phyloP scores from a whole-genome alignment of 1,140 invertebrate species.

The Halesus radiatus region DNA sequence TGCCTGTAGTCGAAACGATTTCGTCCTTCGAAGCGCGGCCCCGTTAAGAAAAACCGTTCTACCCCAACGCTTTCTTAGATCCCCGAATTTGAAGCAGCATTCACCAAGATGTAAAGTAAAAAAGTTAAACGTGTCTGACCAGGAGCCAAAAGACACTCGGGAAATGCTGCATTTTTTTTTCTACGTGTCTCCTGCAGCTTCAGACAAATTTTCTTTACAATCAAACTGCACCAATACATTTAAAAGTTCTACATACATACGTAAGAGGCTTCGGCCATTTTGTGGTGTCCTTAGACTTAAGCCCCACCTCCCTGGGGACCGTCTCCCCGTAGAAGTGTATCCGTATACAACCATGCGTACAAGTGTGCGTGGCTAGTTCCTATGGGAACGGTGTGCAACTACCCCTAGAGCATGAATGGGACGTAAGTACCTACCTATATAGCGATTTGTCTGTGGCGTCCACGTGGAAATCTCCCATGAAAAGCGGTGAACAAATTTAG shows the following conservation, averaged over 20 bases:
- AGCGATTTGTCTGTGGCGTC: conserved; percentile 33
- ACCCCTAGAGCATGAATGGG: conserved; percentile 52
- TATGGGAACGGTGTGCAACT: conserved; percentile 57
- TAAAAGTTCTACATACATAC: conserved; percentile 62
- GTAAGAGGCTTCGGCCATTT: conserved; percentile 65
- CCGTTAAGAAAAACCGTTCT: conserved; percentile 23
- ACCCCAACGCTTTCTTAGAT: conserved; percentile 22
- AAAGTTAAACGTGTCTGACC: neutral
- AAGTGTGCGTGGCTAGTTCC: conserved; percentile 54
- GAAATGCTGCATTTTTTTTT: conserved; percentile 8
- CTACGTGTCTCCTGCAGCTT: conserved; percentile 20
- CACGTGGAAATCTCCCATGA: neutral
- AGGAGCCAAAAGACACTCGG: neutral
- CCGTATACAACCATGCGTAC: conserved; percentile 20
- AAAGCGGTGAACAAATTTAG: neutral
- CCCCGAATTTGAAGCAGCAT: neutral
- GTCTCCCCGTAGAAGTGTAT: conserved; percentile 34
- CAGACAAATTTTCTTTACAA: conserved; percentile 14
- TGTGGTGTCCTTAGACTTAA: conserved; percentile 64
- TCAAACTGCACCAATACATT: conserved; percentile 43
- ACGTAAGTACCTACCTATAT: conserved; percentile 32
- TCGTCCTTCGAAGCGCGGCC: conserved; percentile 10
- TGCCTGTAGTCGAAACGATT: neutral
- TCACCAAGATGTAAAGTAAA: neutral
- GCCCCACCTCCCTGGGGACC: conserved; percentile 68